Percentiles rank a stretch among this genome's conserved stretches.
phyloP scores from a whole-genome alignment of 2,113 vertebrate species.

The Ammodramus savannarum region DNA sequence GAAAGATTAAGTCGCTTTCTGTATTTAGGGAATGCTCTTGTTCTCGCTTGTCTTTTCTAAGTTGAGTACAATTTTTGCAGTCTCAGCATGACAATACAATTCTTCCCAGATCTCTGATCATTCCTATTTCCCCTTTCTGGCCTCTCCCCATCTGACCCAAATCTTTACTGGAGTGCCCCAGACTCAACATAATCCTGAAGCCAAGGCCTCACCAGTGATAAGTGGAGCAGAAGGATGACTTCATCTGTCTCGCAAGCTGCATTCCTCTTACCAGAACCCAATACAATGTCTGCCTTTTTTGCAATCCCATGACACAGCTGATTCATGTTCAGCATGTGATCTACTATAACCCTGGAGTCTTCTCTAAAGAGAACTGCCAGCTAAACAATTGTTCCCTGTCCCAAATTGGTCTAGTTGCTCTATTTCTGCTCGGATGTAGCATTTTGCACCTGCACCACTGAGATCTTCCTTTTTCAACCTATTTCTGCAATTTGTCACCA shows the following conservation, averaged over 20 bases:
- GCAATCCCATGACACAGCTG: conserved; percentile 28
- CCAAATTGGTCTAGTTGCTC: background rate
- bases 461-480: background rate
- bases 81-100: background rate
- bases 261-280: conserved; percentile 36
- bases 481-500: background rate
- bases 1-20: background rate
- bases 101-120: background rate
- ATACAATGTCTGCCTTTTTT: conserved; percentile 49
- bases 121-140: background rate
- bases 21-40: background rate
- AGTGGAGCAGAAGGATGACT: conserved; percentile 50
- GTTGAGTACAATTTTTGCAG: background rate
- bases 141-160: background rate
- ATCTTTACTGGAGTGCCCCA: background rate
- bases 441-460: background rate
- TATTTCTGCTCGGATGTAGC: background rate
- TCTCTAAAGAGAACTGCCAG: conserved; percentile 27
- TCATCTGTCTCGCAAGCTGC: conserved; percentile 37
- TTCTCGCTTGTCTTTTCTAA: background rate
- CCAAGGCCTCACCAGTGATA: background rate
- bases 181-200: background rate
- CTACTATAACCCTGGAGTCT: conserved; percentile 9
- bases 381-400: conserved; percentile 25
- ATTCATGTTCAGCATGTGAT: conserved; percentile 53